A percentile compares a stretch with the other conserved stretches of the same genome.
These are phyloP conservation scores for Apteryx mantelli DNA, from an alignment of 2,113 vertebrate genomes.

Conservation along the genomic window DNA sequence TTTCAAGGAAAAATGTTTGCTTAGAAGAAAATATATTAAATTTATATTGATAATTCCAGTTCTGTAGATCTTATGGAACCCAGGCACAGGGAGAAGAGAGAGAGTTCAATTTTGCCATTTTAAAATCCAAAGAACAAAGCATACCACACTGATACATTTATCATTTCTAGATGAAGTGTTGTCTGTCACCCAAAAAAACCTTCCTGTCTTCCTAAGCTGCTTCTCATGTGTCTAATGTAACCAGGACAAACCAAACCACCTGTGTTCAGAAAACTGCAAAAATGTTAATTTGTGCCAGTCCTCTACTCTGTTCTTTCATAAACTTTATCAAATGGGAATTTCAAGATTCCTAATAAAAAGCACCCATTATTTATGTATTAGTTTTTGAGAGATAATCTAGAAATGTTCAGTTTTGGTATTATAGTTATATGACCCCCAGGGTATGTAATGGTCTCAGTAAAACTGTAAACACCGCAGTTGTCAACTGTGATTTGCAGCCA, in stretches of 20 bases:
- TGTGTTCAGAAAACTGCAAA: neutral
- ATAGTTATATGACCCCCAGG: neutral
- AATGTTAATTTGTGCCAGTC: neutral
- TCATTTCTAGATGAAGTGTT: neutral
- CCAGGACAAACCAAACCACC: neutral
- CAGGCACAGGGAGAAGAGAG: neutral
- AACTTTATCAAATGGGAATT: neutral
- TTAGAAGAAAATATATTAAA: neutral
- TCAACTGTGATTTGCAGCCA: neutral
- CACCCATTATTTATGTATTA: neutral
- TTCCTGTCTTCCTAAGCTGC: neutral
- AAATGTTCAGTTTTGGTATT: neutral
- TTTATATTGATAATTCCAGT: neutral
- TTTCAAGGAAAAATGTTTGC: neutral
- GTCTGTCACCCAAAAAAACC: neutral
- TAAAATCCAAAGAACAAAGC: neutral
- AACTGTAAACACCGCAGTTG: neutral
- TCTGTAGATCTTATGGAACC: neutral
- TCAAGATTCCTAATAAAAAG: neutral
- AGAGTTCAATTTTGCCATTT: neutral
- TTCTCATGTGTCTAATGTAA: neutral
- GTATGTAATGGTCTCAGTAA: neutral
- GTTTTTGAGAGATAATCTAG: neutral
- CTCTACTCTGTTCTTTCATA: neutral
- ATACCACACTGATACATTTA: neutral